These are phyloP conservation scores for Poecilia latipinna DNA, from an alignment of 2,113 vertebrate species.

Conservation along the genomic window DNA sequence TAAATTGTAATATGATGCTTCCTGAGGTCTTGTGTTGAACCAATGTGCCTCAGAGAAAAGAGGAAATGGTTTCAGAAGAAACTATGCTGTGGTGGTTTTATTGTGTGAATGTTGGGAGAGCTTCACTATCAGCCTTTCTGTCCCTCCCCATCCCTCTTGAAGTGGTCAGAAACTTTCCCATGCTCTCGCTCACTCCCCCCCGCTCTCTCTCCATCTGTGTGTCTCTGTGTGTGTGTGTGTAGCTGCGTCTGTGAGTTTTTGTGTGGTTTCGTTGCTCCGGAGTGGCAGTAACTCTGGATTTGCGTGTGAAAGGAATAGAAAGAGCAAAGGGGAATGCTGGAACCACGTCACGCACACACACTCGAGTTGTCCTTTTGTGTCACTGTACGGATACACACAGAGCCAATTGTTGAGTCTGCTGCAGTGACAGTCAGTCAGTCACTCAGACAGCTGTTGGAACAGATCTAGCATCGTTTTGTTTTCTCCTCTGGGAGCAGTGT, in stretches of 20 bases:
- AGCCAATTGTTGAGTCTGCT: constrained; percentile 49
- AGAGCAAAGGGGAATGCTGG: constrained; percentile 65
- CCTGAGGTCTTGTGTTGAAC: neutral
- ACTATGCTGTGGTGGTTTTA: constrained; percentile 11
- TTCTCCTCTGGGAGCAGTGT: constrained; percentile 41
- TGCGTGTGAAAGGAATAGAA: constrained; percentile 71
- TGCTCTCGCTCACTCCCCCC: constrained; percentile 30
- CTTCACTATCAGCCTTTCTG: neutral
- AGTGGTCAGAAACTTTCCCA: constrained; percentile 72
- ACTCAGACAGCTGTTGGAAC: constrained; percentile 56
- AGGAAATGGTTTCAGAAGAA: neutral
- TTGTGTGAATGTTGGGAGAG: constrained; percentile 21
- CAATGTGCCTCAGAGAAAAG: neutral
- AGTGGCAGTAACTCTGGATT: constrained; percentile 69
- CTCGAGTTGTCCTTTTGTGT: constrained; percentile 67
- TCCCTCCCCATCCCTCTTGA: constrained; percentile 37
- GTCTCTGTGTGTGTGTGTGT: constrained; percentile 35
- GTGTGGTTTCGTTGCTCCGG: constrained; percentile 45
- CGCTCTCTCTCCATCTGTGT: too few relatives aligned
- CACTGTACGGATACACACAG: constrained; percentile 54
- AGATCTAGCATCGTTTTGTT: constrained; percentile 38
- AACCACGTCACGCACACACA: constrained; percentile 56
- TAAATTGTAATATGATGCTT: too few relatives aligned
- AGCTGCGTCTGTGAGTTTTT: constrained; percentile 55
- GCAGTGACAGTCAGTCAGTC: constrained; percentile 45